Evolutionary conservation across 92 coral and sea anemone species (phyloP).

Genomic region (Blastomussa wellsi): DNA sequence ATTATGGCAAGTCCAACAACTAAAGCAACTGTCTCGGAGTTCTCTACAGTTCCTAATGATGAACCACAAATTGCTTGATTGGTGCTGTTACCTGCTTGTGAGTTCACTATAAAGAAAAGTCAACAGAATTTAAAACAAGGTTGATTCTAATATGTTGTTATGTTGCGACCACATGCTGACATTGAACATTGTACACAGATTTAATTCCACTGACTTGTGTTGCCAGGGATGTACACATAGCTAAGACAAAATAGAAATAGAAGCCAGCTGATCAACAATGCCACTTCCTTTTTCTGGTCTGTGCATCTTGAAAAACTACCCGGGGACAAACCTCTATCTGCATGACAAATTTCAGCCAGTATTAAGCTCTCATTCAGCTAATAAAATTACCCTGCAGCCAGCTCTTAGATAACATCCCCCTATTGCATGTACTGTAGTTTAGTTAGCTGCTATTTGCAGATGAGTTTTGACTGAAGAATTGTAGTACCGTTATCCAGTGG

Average conservation of each 20-base stretch:
- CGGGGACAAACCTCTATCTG: too few species aligned
- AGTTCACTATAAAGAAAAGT: not conserved
- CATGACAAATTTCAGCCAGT: too few species aligned
- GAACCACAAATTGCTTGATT: conserved; percentile 48
- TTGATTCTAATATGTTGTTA: not conserved
- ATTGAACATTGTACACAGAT: not conserved
- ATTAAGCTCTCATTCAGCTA: too few species aligned
- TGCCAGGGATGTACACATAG: too few species aligned
- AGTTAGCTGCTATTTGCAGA: not conserved
- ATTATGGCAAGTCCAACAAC: conserved; percentile 78
- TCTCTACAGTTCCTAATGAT: conserved; percentile 33
- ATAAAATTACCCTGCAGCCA: too few species aligned
- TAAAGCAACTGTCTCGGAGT: conserved; percentile 78
- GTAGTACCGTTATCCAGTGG: conserved; percentile 70
- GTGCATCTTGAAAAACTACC: too few species aligned
- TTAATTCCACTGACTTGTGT: too few species aligned
- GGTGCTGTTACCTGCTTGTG: conserved; percentile 47
- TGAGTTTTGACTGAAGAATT: not conserved
- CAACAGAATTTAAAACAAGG: not conserved
- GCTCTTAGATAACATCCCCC: too few species aligned
- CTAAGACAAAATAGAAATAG: too few species aligned
- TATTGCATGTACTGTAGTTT: too few species aligned
- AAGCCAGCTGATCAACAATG: too few species aligned
- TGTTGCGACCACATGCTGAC: not conserved
- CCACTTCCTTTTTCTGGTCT: too few species aligned